Conservation (phyloP, 2,797 vertebrate genomes). For the Tenualosa thibaudeaui region DNA sequence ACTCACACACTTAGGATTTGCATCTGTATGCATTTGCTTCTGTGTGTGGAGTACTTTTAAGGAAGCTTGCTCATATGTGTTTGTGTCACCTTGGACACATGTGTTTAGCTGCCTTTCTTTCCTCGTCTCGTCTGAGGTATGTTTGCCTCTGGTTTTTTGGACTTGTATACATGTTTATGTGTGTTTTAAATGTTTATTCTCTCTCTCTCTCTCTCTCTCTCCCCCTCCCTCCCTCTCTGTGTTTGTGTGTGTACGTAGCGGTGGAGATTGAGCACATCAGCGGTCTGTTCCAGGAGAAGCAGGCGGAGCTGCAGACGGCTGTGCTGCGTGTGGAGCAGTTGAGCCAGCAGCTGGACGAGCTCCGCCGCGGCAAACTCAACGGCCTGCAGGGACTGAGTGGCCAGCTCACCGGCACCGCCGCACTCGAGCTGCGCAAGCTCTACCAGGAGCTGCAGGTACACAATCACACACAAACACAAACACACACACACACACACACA, state of each 20-base stretch:
- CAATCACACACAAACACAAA: not conserved
- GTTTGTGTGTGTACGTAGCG: constrained; percentile 66
- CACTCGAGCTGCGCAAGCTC: constrained; percentile 90
- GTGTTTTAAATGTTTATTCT: too few species aligned
- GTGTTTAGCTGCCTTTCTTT: too few species aligned
- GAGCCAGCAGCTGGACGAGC: constrained; percentile 92
- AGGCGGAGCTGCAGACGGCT: constrained; percentile 91
- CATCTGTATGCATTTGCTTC: not conserved
- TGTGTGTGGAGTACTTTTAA: not conserved
- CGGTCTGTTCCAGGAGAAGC: constrained; percentile 96
- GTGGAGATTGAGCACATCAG: constrained; percentile 97
- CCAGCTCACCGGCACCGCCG: constrained; percentile 88
- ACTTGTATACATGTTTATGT: too few species aligned
- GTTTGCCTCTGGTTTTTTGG: too few species aligned
- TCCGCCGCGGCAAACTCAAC: constrained; percentile 91
- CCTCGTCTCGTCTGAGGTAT: too few species aligned
- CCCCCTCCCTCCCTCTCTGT: not conserved
- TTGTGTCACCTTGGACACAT: too few species aligned
- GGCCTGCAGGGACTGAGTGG: constrained; percentile 87
- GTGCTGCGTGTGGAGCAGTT: constrained; percentile 96
- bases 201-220: not conserved
- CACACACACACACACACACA: not conserved
- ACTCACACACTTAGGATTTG: not conserved
- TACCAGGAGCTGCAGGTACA: constrained; percentile 88
- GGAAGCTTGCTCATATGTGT: not conserved